Conservation (phyloP, 2,888 invertebrate species). For the Morpho helenor region DNA sequence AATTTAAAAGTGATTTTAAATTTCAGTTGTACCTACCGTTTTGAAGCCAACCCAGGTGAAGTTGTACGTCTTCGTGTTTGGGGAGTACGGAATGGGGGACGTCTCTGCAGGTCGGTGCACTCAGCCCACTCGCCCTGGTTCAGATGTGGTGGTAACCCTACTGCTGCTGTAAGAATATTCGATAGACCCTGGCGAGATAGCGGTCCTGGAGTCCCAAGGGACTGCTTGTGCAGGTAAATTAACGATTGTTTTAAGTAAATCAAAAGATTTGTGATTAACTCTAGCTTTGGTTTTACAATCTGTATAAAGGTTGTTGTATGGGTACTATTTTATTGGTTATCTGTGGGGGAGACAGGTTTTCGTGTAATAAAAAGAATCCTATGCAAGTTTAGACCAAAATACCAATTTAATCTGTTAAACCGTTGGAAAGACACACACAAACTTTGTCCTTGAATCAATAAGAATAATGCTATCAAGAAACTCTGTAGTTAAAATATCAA, state of each 20-base stretch:
- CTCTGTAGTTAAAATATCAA: no score
- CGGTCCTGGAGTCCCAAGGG: slow-evolving; percentile 84
- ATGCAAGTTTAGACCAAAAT: no score
- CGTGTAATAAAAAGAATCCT: no score
- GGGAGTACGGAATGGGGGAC: slow-evolving; percentile 82
- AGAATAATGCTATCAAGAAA: no score
- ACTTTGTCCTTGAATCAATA: no score
- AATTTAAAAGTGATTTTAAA: neutral
- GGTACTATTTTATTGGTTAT: no score
- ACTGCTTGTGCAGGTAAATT: slow-evolving; percentile 86
- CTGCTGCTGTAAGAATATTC: slow-evolving; percentile 85
- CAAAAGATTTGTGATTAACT: no score
- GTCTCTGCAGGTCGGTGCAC: slow-evolving; percentile 78
- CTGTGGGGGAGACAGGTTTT: no score
- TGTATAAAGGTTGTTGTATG: no score
- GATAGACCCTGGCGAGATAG: slow-evolving; percentile 84
- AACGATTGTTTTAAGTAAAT: neutral
- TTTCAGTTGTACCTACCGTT: slow-evolving; percentile 90
- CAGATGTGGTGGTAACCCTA: slow-evolving; percentile 84
- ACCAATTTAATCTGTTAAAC: no score
- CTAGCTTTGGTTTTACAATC: no score
- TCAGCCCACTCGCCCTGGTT: slow-evolving; percentile 84
- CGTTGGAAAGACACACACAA: no score
- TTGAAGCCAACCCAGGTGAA: slow-evolving; percentile 91
- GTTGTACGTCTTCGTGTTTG: slow-evolving; percentile 87